Evolutionary conservation across 2,888 invertebrate species (phyloP).

Genomic region (Entomobrya multifasciata): DNA sequence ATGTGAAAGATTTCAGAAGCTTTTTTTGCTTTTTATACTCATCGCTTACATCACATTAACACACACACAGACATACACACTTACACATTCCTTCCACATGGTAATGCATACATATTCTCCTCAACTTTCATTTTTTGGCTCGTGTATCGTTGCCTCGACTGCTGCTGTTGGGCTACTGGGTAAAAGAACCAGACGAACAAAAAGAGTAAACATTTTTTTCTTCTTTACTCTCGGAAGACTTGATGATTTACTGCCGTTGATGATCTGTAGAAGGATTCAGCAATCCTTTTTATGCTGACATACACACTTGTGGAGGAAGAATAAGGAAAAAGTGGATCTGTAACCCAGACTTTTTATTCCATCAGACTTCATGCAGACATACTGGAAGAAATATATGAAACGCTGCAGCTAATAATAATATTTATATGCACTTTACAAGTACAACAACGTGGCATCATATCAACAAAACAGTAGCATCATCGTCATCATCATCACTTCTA

Average conservation of each 20-base stretch:
- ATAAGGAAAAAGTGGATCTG: slow-evolving; percentile 8
- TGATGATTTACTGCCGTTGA: slow-evolving; percentile 72
- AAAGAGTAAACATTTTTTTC: slow-evolving; percentile 52
- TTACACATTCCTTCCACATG: slow-evolving; percentile 14
- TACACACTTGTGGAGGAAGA: slow-evolving; percentile 25
- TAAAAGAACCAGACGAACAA: background rate
- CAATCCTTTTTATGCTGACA: slow-evolving; percentile 54
- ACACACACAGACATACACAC: slow-evolving; percentile 11
- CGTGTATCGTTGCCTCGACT: slow-evolving; percentile 8
- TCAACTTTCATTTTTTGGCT: slow-evolving; percentile 55
- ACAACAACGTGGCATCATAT: background rate
- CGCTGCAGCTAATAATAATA: slow-evolving; percentile 2
- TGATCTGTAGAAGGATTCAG: slow-evolving; percentile 65
- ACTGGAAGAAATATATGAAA: background rate
- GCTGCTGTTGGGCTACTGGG: background rate
- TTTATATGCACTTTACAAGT: background rate
- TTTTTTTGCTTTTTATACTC: slow-evolving; percentile 17
- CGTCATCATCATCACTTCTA: slow-evolving; percentile 25
- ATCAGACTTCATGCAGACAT: background rate
- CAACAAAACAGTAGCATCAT: slow-evolving; percentile 27
- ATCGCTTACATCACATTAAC: background rate
- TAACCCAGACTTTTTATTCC: background rate
- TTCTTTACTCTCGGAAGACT: slow-evolving; percentile 61
- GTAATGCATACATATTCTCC: slow-evolving; percentile 25
- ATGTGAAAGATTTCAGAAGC: slow-evolving; percentile 18